phyloP scores from a whole-genome alignment of 2,797 vertebrate genomes.

The Psittacula derbiana region DNA sequence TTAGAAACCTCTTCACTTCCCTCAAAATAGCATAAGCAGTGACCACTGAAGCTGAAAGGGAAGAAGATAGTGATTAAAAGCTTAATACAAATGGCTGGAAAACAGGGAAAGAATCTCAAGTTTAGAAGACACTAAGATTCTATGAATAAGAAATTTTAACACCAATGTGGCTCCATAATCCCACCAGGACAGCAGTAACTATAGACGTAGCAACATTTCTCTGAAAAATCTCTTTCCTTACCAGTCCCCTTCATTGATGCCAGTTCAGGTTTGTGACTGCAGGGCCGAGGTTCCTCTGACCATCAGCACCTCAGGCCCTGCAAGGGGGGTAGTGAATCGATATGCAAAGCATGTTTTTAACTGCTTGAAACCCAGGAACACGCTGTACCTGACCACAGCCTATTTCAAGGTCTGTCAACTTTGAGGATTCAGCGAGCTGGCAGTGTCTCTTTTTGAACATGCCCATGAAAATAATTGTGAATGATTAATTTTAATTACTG shows the following conservation, averaged over 20 bases:
- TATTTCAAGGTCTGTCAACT: constrained; percentile 68
- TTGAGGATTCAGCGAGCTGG: constrained; percentile 15
- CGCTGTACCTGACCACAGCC: constrained; percentile 26
- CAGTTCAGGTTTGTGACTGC: neutral
- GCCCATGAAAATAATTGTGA: constrained; percentile 57
- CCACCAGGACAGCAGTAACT: neutral
- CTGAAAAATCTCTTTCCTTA: neutral
- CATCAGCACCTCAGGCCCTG: neutral
- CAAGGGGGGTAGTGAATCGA: neutral
- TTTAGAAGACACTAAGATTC: neutral
- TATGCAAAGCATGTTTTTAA: constrained; percentile 53
- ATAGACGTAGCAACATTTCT: neutral
- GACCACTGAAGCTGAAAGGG: constrained; percentile 13
- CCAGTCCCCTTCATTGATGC: neutral
- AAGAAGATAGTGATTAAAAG: constrained; percentile 17
- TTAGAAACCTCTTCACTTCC: neutral
- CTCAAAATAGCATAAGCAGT: neutral
- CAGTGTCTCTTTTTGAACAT: constrained; percentile 9
- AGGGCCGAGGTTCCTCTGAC: neutral
- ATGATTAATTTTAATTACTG: constrained; percentile 65
- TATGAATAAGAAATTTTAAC: neutral
- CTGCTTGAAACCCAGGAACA: constrained; percentile 38
- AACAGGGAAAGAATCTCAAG: neutral
- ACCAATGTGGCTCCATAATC: neutral
- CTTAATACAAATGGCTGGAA: neutral